Conservation (phyloP, 2,797 vertebrate genomes). For the Schizopygopsis malacanthus region DNA sequence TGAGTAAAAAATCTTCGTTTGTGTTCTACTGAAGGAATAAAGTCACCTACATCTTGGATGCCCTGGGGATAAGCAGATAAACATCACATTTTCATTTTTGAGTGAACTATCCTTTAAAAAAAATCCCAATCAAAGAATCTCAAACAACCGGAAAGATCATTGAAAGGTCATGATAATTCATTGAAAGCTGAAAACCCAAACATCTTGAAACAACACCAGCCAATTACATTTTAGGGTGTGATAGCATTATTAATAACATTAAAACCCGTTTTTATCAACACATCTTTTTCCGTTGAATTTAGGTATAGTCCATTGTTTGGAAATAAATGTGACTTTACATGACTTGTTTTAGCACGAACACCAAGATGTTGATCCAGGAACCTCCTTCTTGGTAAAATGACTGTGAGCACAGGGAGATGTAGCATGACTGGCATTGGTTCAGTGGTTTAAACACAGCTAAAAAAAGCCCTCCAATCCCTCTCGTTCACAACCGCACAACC, state of each 20-base stretch:
- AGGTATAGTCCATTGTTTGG: background rate
- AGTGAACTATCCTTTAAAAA: background rate
- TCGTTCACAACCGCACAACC: background rate
- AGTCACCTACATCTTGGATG: too few species aligned
- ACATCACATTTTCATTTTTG: too few species aligned
- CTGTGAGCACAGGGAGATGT: background rate
- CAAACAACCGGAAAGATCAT: background rate
- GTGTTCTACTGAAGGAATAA: too few species aligned
- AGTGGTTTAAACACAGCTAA: slow-evolving; percentile 16
- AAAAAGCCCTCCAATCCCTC: slow-evolving; percentile 17
- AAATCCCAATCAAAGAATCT: background rate
- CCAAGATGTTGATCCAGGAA: slow-evolving; percentile 16
- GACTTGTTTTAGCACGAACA: background rate
- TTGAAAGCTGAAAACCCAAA: background rate
- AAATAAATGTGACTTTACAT: background rate
- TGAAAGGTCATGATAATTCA: background rate
- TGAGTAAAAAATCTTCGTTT: too few species aligned
- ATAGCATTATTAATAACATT: background rate
- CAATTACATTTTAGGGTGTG: background rate
- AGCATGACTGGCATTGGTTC: slow-evolving; percentile 2
- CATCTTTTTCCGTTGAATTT: background rate
- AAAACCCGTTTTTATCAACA: background rate
- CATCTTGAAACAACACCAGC: background rate
- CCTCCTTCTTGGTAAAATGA: background rate
- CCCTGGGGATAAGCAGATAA: too few species aligned